Evolutionary conservation across 2,888 invertebrate genomes (phyloP).

Genomic region (Clostera curtula): DNA sequence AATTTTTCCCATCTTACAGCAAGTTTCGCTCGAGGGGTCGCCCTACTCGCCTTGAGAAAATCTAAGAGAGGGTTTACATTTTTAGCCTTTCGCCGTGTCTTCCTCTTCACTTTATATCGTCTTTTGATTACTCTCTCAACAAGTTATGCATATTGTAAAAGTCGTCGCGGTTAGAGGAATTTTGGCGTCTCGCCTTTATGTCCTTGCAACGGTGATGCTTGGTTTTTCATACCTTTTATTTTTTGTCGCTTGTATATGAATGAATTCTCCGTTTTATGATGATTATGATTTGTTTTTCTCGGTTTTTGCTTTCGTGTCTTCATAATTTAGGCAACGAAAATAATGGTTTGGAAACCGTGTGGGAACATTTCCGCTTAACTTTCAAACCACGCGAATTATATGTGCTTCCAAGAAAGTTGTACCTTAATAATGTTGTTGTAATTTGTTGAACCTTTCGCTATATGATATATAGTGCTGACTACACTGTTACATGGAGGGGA

Average conservation of each 20-base stretch:
- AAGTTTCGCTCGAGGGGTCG: conserved; percentile 67
- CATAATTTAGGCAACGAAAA: conserved; percentile 7
- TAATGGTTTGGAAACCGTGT: no score
- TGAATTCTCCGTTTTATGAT: conserved; percentile 45
- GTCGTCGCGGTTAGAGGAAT: conserved; percentile 53
- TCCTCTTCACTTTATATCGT: conserved; percentile 71
- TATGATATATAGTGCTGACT: no score
- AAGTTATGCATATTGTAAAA: conserved; percentile 74
- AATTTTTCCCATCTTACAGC: conserved; percentile 72
- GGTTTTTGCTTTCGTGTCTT: conserved; percentile 15
- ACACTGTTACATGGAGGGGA: no score
- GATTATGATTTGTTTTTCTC: conserved; percentile 38
- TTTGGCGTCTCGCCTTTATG: conserved; percentile 54
- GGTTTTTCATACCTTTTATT: conserved; percentile 58
- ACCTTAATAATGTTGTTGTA: no score
- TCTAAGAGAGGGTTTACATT: conserved; percentile 71
- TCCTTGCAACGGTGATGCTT: conserved; percentile 50
- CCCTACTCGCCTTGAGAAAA: conserved; percentile 56
- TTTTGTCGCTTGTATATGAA: conserved; percentile 52
- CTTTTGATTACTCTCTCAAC: conserved; percentile 75
- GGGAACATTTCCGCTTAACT: no score
- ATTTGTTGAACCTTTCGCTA: no score
- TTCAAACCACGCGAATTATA: no score
- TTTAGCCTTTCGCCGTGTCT: conserved; percentile 72
- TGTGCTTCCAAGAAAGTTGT: no score